Evolutionary conservation across 2,797 vertebrate genomes (phyloP), one percentile per base, ranked within the genome.

Genomic region (Galaxias olidus): DNA sequence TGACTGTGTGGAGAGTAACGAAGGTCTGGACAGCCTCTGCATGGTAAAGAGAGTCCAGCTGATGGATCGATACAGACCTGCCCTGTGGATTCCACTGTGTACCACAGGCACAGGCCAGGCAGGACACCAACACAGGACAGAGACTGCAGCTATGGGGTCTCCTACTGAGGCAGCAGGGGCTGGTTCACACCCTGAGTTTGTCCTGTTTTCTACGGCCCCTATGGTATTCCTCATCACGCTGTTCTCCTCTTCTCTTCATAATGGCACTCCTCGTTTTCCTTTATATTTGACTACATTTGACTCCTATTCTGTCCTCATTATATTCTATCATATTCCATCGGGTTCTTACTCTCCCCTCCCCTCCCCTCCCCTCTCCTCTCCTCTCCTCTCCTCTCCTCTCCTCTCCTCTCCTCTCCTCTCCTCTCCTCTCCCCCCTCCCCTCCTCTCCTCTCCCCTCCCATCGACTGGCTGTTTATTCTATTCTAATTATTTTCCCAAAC

Each of bases 401-500:
- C 17, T 12, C 57, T 18, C 9, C 10, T 19, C 54, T 54, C 20
- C 19, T 59, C 74, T 50, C 74, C 12, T 7, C 54, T 53, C 50
- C 61, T 48, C 63, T 42, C 50, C 65, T 9, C 48, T 47, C 40
- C 54, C 58, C 71, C 11, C 61, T 30, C 55, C 30, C 4, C 62
- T 69, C 64, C n/a, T 50, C 47, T 50, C n/a, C 40, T 15, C 47
- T 17, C 10, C 20, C 46, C 48, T 56, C 72, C 77, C 80, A 88
- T 81, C 66, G 64, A 86, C 87, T 84, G 64, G 59, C 69, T 75
- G 63, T 79, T 87, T 85, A 87, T 84, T 89, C 84, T 80, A 85
- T 10, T 86, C 76, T 83, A 73, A 83, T 87, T 80, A 86, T 86
- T 85, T 87, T 68, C 74, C 71, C 71, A 86, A 87, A 88, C 83